Evolutionary conservation across 1,140 invertebrate species (phyloP).

Genomic region (Drosophila guanche): DNA sequence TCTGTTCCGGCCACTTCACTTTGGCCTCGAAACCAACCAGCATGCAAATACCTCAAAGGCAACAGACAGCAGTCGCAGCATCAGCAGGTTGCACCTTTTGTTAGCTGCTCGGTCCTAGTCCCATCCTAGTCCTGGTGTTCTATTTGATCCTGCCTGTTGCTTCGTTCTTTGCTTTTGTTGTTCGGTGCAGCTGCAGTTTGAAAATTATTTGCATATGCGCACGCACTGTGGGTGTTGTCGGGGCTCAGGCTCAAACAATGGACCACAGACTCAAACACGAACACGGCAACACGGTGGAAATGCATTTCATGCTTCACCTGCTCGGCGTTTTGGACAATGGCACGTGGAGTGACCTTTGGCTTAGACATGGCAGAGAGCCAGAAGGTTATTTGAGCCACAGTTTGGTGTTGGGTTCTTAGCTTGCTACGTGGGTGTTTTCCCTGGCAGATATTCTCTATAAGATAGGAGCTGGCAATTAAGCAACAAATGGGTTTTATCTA

Average conservation of each 20-base stretch:
- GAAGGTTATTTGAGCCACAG: slow-evolving; percentile 23
- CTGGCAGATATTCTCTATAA: background rate
- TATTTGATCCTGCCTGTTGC: slow-evolving; percentile 70
- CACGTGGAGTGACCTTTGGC: slow-evolving; percentile 71
- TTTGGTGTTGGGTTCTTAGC: background rate
- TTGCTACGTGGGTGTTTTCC: background rate
- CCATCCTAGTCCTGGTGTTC: background rate
- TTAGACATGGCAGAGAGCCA: slow-evolving; percentile 23
- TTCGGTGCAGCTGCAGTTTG: slow-evolving; percentile 54
- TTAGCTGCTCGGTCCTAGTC: no score
- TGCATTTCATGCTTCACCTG: slow-evolving; percentile 63
- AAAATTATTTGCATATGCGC: slow-evolving; percentile 70
- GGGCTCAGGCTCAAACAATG: slow-evolving; percentile 53
- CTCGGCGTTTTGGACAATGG: slow-evolving; percentile 34
- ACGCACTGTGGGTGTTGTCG: slow-evolving; percentile 65
- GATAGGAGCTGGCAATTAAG: slow-evolving; percentile 20
- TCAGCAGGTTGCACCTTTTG: slow-evolving; percentile 55
- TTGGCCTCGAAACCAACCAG: slow-evolving; percentile 11
- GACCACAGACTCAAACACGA: background rate
- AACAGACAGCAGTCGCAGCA: slow-evolving; percentile 32
- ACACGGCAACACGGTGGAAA: no score
- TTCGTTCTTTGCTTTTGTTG: slow-evolving; percentile 59
- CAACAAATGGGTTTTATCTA: slow-evolving; percentile 30
- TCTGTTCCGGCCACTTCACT: slow-evolving; percentile 63
- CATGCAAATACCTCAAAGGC: slow-evolving; percentile 60